These are phyloP conservation scores for Drosophila bunnanda DNA, from an alignment of 2,888 invertebrate species.

Conservation along the genomic window DNA sequence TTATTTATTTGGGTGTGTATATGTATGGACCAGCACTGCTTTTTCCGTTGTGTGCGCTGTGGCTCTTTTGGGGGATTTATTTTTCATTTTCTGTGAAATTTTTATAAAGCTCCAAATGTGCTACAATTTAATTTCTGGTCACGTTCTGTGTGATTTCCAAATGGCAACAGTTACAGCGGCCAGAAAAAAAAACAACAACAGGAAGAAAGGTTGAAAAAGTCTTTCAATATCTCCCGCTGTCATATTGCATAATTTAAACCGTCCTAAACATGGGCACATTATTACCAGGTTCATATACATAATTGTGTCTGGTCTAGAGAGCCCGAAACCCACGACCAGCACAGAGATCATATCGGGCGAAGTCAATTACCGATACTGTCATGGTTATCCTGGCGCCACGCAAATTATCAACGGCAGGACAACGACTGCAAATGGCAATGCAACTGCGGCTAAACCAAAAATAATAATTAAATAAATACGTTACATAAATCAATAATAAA, in stretches of 20 bases:
- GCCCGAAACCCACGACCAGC: neutral
- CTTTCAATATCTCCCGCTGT: constrained; percentile 59
- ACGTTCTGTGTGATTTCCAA: constrained; percentile 72
- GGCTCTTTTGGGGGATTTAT: constrained; percentile 66
- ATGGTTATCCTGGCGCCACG: constrained; percentile 36
- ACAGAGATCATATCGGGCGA: constrained; percentile 31
- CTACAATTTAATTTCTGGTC: constrained; percentile 74
- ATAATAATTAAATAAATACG: constrained; percentile 28
- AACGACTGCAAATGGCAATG: constrained; percentile 7
- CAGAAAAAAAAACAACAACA: constrained; percentile 4
- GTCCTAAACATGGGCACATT: constrained; percentile 24
- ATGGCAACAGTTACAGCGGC: constrained; percentile 55
- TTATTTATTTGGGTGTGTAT: constrained; percentile 28
- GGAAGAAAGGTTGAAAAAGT: constrained; percentile 3
- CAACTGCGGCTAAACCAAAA: constrained; percentile 23
- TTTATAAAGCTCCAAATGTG: constrained; percentile 60
- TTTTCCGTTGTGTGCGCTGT: constrained; percentile 33
- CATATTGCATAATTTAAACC: constrained; percentile 57
- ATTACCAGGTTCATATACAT: constrained; percentile 25
- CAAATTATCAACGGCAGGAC: constrained; percentile 10
- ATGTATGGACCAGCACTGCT: constrained; percentile 7
- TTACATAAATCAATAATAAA: constrained; percentile 38
- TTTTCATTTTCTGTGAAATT: constrained; percentile 69
- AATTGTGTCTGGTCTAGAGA: constrained; percentile 18
- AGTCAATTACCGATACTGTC: constrained; percentile 45